Conservation (phyloP, 2,797 vertebrate genomes). For the Ataeniobius toweri region DNA sequence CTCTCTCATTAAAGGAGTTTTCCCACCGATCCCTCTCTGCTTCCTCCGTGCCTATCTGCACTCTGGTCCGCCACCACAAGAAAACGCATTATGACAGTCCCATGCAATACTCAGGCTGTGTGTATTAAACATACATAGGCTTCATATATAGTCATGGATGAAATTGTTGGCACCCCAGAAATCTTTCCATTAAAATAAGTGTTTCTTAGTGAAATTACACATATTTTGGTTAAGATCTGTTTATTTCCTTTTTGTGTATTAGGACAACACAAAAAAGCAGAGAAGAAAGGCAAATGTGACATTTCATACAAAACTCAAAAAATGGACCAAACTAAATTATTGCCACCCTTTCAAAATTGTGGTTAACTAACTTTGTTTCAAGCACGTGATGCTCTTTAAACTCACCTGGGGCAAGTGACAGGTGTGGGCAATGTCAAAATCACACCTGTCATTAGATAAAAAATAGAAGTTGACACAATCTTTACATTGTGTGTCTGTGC, state of each 20-base stretch:
- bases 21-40: too few species aligned
- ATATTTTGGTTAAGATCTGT: background rate
- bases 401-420: background rate
- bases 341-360: background rate
- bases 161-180: too few species aligned
- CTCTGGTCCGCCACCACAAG: too few species aligned
- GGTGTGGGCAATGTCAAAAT: background rate
- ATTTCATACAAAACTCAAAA: background rate
- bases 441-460: background rate
- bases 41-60: too few species aligned
- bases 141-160: too few species aligned
- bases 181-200: too few species aligned
- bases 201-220: too few species aligned
- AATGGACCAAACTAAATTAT: background rate
- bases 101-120: too few species aligned
- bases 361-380: background rate
- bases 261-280: background rate
- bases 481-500: too few species aligned
- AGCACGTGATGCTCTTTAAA: background rate
- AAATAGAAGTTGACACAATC: background rate
- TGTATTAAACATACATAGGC: too few species aligned
- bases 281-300: background rate
- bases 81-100: too few species aligned
- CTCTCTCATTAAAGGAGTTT: too few species aligned
- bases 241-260: background rate